These are phyloP conservation scores for Dicroscelio sp. DNA, from an alignment of 2,888 invertebrate genomes.

Conservation along the genomic window DNA sequence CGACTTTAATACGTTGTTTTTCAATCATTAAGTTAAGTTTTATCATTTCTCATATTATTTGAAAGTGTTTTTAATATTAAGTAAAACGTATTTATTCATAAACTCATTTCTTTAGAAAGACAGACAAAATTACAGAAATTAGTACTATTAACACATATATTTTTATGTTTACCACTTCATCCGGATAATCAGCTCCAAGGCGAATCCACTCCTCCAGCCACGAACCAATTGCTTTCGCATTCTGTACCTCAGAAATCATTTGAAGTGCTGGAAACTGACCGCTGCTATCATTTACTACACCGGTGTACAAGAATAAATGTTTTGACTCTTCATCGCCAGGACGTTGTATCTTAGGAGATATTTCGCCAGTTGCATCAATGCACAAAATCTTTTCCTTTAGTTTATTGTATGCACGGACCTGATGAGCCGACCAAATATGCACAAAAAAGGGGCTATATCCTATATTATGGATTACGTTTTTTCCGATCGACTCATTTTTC, in stretches of 20 bases:
- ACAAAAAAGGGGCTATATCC: conserved; percentile 49
- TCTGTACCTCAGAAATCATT: conserved; percentile 40
- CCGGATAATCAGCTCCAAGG: conserved; percentile 15
- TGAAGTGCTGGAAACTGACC: conserved; percentile 11
- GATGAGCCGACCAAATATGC: conserved; percentile 64
- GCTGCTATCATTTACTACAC: not conserved
- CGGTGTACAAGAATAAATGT: conserved; percentile 22
- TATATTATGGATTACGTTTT: conserved; percentile 37
- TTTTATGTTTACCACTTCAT: conserved; percentile 28
- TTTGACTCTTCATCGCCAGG: conserved; percentile 1
- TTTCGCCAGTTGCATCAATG: conserved; percentile 46
- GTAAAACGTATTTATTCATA: too few species aligned
- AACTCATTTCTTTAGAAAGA: too few species aligned
- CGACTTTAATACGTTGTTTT: too few species aligned
- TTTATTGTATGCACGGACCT: conserved; percentile 42
- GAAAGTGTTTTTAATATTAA: too few species aligned
- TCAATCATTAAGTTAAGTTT: too few species aligned
- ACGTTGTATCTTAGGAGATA: not conserved
- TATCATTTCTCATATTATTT: too few species aligned
- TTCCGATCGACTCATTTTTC: conserved; percentile 12
- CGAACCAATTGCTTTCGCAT: not conserved
- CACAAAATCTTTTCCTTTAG: not conserved
- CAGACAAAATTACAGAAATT: too few species aligned
- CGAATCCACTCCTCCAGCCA: conserved; percentile 49
- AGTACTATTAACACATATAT: not conserved